Conservation (phyloP, 2,888 invertebrate genomes). For the Caenorhabditis afra region DNA sequence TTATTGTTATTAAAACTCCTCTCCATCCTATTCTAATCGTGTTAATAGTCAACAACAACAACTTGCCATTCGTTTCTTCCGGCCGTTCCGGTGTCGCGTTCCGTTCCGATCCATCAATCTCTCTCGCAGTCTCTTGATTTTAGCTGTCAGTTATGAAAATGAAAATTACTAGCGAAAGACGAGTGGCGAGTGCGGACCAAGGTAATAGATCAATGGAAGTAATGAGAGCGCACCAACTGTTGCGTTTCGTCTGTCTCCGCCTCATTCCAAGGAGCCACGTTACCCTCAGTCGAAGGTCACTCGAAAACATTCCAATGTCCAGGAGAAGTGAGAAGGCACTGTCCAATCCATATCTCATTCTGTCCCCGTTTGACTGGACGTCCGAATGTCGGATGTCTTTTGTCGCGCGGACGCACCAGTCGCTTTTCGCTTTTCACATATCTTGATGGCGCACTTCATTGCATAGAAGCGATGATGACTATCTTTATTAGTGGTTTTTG, state of each 20-base stretch:
- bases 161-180: conserved; percentile 50
- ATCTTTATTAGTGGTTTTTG: conserved; percentile 53
- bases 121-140: conserved; percentile 23
- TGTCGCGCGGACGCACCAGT: conserved; percentile 15
- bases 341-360: conserved; percentile 1
- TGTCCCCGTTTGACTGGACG: not conserved
- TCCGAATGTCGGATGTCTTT: not conserved
- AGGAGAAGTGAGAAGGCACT: not conserved
- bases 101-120: conserved; percentile 49
- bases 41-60: conserved; percentile 32
- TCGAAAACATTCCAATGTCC: conserved; percentile 20
- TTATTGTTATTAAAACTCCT: conserved; percentile 8
- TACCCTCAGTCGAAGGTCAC: conserved; percentile 51
- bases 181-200: conserved; percentile 33
- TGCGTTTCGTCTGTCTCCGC: conserved; percentile 53
- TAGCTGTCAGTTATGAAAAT: conserved; percentile 45
- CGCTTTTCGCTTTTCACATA: conserved; percentile 22
- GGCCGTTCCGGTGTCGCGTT: conserved; percentile 25
- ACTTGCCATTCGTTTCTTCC: conserved; percentile 29
- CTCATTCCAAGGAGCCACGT: conserved; percentile 27
- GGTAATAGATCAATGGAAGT: conserved; percentile 53
- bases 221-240: conserved; percentile 55
- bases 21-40: conserved; percentile 3
- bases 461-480: conserved; percentile 30
- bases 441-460: conserved; percentile 46